Conservation (phyloP, 2,113 vertebrate species). For the Recurvirostra avosetta region DNA sequence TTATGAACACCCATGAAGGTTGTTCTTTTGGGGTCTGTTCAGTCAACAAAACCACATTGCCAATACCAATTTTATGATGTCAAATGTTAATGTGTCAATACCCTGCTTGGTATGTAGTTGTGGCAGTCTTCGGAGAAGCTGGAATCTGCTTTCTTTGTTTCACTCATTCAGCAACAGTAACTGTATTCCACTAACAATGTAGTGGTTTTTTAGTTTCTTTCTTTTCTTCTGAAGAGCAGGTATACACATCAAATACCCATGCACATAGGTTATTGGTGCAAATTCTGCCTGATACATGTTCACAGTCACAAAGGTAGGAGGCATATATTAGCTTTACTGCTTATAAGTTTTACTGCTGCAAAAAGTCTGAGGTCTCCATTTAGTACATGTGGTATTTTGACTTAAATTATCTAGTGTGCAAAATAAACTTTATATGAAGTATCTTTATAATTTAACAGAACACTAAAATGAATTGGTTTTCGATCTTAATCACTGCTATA, state of each 20-base stretch:
- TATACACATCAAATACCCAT: background rate
- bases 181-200: background rate
- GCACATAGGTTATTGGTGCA: fast-evolving
- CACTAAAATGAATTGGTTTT: background rate
- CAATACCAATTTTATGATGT: background rate
- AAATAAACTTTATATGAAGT: background rate
- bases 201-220: background rate
- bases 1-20: background rate
- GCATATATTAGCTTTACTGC: background rate
- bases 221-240: background rate
- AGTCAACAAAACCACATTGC: background rate
- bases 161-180: background rate
- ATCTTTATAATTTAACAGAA: background rate
- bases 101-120: background rate
- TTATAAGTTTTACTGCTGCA: background rate
- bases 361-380: background rate
- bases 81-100: background rate
- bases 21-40: background rate
- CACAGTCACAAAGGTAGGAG: background rate
- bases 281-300: background rate
- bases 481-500: background rate
- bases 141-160: background rate
- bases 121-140: background rate
- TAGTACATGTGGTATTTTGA: background rate
- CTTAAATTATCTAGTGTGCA: background rate